Evolutionary conservation across 1,140 invertebrate genomes (phyloP).

Genomic region (Hylyphantes graminicola): DNA sequence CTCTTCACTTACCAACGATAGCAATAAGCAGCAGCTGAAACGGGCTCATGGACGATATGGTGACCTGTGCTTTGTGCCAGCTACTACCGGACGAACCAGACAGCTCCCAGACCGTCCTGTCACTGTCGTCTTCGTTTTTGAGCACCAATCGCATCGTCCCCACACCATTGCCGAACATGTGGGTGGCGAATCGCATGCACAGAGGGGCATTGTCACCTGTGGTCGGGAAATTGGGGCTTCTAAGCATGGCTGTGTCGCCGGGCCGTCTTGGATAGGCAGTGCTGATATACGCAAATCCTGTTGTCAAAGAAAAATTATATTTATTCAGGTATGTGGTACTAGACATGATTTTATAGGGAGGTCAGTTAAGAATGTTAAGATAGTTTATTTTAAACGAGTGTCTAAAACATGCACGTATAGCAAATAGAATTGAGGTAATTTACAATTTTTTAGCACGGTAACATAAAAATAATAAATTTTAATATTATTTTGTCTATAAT

Average conservation of each 20-base stretch:
- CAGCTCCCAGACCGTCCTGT: conserved; percentile 74
- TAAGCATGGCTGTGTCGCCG: conserved; percentile 74
- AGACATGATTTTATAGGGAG: not conserved
- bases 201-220: conserved; percentile 71
- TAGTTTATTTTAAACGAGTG: too few relatives aligned
- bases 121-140: conserved; percentile 65
- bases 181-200: conserved; percentile 79
- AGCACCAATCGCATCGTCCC: conserved; percentile 73
- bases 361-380: not conserved
- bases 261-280: conserved; percentile 74
- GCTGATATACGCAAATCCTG: conserved; percentile 78
- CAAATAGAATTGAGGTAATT: too few relatives aligned
- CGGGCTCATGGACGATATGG: conserved; percentile 72
- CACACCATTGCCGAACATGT: conserved; percentile 80
- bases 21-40: conserved; percentile 67
- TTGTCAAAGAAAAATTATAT: conserved; percentile 12
- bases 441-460: too few relatives aligned
- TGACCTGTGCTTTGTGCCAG: conserved; percentile 78
- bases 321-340: not conserved
- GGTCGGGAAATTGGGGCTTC: conserved; percentile 72
- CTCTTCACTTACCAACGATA: conserved; percentile 29
- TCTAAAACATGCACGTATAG: too few relatives aligned
- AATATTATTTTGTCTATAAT: too few relatives aligned
- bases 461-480: too few relatives aligned
- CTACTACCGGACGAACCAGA: conserved; percentile 76